Evolutionary conservation across 2,888 invertebrate species (phyloP).

Genomic region (Coenonympha glycerion): DNA sequence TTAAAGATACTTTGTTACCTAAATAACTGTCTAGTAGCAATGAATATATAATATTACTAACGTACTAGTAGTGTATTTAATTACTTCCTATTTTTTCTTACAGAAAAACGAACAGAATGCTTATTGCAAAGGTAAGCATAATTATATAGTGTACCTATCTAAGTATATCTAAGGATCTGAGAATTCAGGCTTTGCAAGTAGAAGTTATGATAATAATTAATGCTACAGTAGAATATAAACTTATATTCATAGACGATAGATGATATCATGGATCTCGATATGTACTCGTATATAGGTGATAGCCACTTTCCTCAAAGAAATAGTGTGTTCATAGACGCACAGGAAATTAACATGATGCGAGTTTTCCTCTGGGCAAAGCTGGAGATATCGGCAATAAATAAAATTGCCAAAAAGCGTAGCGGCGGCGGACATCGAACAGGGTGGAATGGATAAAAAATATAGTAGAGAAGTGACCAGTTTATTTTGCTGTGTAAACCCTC

Average conservation of each 20-base stretch:
- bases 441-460: constrained; percentile 59
- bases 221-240: too few relatives aligned
- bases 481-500: background rate
- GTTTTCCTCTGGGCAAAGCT: constrained; percentile 54
- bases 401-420: constrained; percentile 63
- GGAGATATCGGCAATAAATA: constrained; percentile 66
- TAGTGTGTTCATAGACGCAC: constrained; percentile 35
- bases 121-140: too few relatives aligned
- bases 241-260: too few relatives aligned
- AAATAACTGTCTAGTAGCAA: background rate
- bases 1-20: background rate
- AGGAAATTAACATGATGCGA: constrained; percentile 71
- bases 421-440: constrained; percentile 37
- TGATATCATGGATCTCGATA: background rate
- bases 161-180: too few relatives aligned
- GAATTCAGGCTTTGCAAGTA: too few relatives aligned
- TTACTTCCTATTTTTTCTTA: background rate
- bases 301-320: background rate
- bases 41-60: too few relatives aligned
- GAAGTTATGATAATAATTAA: too few relatives aligned
- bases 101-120: too few relatives aligned
- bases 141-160: too few relatives aligned
- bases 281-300: constrained; percentile 1
- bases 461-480: constrained; percentile 35
- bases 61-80: too few relatives aligned